These are phyloP conservation scores for Mimachlamys varia DNA, from an alignment of 2,888 invertebrate species.

Conservation along the genomic window DNA sequence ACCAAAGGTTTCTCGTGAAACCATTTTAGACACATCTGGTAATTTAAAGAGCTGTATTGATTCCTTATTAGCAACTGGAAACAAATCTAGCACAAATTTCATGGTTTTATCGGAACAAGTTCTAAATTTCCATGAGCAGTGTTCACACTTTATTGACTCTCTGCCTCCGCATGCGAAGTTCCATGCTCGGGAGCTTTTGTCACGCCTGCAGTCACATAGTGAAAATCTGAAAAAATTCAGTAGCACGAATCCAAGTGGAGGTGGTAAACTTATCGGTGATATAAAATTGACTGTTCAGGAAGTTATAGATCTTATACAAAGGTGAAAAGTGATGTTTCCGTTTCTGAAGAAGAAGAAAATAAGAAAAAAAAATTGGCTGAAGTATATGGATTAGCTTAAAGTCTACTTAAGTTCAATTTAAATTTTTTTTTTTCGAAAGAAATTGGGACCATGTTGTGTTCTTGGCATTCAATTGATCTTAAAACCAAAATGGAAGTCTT, in stretches of 20 bases:
- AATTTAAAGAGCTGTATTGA: conserved; percentile 73
- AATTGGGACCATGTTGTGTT: conserved; percentile 21
- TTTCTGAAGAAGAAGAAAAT: not conserved
- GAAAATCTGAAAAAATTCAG: conserved; percentile 74
- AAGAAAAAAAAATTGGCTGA: not conserved
- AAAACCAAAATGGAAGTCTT: not conserved
- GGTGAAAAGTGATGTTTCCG: conserved; percentile 58
- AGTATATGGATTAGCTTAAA: conserved; percentile 12
- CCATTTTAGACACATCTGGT: conserved; percentile 68
- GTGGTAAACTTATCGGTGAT: conserved; percentile 69
- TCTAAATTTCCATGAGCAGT: conserved; percentile 91
- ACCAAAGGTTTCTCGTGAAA: conserved; percentile 62
- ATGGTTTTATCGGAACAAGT: conserved; percentile 90
- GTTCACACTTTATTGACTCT: conserved; percentile 91
- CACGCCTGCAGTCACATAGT: conserved; percentile 72
- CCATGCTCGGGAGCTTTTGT: conserved; percentile 87
- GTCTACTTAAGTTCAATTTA: conserved; percentile 25
- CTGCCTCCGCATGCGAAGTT: conserved; percentile 94
- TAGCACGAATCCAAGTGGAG: conserved; percentile 69
- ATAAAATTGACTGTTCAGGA: conserved; percentile 73
- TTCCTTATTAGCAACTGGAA: conserved; percentile 71
- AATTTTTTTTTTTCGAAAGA: not conserved
- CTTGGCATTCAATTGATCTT: conserved; percentile 3
- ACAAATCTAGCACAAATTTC: conserved; percentile 85
- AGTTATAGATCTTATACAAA: conserved; percentile 87